A percentile compares a stretch with the other conserved stretches of the same genome.
Conservation (phyloP, 1,140 invertebrate species). For the Phthorimaea operculella region DNA sequence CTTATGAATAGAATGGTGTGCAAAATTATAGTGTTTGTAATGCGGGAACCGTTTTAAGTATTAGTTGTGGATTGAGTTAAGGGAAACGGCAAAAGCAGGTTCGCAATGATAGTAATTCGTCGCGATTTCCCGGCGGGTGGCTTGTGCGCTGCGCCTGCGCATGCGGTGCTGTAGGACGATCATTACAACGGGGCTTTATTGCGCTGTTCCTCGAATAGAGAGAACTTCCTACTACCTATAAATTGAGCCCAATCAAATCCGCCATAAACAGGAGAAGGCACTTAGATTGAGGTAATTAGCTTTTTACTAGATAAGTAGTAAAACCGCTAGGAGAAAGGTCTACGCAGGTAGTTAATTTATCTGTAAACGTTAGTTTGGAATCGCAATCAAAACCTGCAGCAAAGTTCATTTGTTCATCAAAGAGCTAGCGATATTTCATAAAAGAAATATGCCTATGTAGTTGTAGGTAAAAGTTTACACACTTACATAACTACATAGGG, state of each 20-base stretch:
- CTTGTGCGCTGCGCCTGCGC: slow-evolving; percentile 29
- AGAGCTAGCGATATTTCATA: too few relatives aligned
- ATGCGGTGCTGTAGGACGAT: slow-evolving; percentile 33
- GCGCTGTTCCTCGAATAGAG: slow-evolving; percentile 25
- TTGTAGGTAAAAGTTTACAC: too few relatives aligned
- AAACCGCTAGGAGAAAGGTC: too few relatives aligned
- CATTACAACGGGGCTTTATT: slow-evolving; percentile 58
- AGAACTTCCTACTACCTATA: slow-evolving; percentile 29
- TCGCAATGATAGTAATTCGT: slow-evolving; percentile 40
- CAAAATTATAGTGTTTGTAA: neutral
- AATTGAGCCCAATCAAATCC: slow-evolving; percentile 13
- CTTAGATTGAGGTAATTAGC: too few relatives aligned
- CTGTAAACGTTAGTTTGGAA: too few relatives aligned
- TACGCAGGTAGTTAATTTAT: too few relatives aligned
- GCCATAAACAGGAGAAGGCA: neutral
- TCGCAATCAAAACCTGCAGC: too few relatives aligned
- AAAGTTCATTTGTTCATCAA: too few relatives aligned
- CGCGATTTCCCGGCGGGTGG: slow-evolving; percentile 36
- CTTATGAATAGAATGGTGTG: neutral
- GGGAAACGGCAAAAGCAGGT: neutral
- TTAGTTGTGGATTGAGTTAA: neutral
- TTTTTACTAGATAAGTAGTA: too few relatives aligned
- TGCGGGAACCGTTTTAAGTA: slow-evolving; percentile 3
- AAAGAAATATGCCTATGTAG: too few relatives aligned
- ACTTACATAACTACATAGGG: too few relatives aligned